Percentiles rank a stretch among this genome's conserved stretches.
Conservation (phyloP, 2,888 invertebrate genomes). For the Pachycephus smyrnensis region DNA sequence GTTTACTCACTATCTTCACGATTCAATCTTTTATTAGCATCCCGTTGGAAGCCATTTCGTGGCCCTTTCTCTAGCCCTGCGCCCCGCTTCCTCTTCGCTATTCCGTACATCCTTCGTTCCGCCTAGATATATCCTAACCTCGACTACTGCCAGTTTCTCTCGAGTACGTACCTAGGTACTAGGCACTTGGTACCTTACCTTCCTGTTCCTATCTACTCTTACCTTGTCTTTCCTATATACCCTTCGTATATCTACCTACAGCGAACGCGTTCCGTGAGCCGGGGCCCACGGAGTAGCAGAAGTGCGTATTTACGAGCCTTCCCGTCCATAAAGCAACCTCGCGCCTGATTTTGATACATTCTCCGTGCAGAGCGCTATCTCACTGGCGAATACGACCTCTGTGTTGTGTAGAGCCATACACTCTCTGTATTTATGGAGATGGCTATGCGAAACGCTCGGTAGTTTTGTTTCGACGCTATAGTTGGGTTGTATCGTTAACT, state of each 20-base stretch:
- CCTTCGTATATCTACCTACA: neutral
- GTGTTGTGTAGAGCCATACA: constrained; percentile 52
- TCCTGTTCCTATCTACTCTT: neutral
- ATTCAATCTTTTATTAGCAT: constrained; percentile 65
- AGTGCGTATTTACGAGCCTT: constrained; percentile 68
- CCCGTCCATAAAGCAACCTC: constrained; percentile 68
- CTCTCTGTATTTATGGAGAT: constrained; percentile 63
- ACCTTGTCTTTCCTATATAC: neutral
- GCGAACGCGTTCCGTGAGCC: neutral
- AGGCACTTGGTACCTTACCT: neutral
- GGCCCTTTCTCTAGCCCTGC: constrained; percentile 51
- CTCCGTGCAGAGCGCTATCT: constrained; percentile 64
- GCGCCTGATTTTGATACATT: constrained; percentile 68
- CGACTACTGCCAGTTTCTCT: constrained; percentile 45
- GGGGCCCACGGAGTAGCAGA: constrained; percentile 54
- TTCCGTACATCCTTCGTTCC: neutral
- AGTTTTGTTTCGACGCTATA: constrained; percentile 40
- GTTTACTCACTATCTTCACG: constrained; percentile 21
- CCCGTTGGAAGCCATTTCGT: constrained; percentile 61
- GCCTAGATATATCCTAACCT: constrained; percentile 39
- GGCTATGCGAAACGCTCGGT: constrained; percentile 46
- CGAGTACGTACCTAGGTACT: neutral
- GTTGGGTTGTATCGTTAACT: neutral
- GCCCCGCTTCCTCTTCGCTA: constrained; percentile 36
- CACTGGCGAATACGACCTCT: constrained; percentile 67